These are phyloP conservation scores for Chondrosia reniformis DNA, from an alignment of 37 sponge, comb jelly and placozoan genomes.

Conservation along the genomic window DNA sequence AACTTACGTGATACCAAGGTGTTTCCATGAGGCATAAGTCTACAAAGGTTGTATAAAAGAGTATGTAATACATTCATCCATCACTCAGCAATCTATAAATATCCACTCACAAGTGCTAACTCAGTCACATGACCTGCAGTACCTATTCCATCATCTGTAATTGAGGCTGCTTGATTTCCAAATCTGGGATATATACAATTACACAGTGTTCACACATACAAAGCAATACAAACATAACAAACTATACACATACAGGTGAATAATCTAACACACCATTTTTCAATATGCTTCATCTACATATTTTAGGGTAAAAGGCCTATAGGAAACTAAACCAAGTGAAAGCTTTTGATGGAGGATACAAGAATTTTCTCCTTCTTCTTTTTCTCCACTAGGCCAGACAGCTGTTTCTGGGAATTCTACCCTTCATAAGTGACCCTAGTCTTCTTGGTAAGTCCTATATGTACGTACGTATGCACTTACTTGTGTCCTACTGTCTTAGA, in stretches of 20 bases:
- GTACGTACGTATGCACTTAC: slow-evolving; percentile 19
- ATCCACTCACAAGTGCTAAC: slow-evolving; percentile 27
- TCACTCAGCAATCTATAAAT: neutral
- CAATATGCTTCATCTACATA: too few species aligned
- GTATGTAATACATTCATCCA: neutral
- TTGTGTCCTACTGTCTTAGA: slow-evolving; percentile 68
- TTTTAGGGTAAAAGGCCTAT: too few species aligned
- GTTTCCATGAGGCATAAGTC: neutral
- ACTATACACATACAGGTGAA: too few species aligned
- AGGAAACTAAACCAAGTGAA: too few species aligned
- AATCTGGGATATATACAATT: slow-evolving; percentile 27
- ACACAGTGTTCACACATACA: neutral
- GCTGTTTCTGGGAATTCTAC: too few species aligned
- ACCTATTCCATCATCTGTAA: slow-evolving; percentile 40
- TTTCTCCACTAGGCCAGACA: too few species aligned
- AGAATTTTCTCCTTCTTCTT: too few species aligned
- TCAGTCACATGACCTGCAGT: slow-evolving; percentile 38
- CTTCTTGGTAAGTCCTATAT: neutral
- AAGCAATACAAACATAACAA: too few species aligned
- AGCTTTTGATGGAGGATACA: too few species aligned
- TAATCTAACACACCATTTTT: too few species aligned
- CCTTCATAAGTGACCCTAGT: too few species aligned
- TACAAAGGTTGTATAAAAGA: neutral
- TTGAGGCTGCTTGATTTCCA: slow-evolving; percentile 49
- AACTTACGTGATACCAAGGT: neutral